Conservation (phyloP, 1,140 invertebrate species). For the Drusus annulatus region DNA sequence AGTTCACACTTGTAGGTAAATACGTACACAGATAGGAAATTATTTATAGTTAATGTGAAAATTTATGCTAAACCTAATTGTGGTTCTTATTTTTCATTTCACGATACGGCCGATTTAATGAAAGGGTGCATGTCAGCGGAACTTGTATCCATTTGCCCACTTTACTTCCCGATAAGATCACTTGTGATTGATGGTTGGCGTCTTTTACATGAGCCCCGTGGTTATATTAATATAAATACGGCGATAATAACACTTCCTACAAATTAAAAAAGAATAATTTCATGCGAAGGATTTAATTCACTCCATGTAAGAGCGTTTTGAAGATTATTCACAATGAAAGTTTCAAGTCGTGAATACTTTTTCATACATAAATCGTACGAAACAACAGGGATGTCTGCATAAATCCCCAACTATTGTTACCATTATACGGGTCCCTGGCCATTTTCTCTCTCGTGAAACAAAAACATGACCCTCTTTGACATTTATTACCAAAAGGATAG, state of each 20-base stretch:
- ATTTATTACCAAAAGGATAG: constrained; percentile 27
- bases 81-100: neutral
- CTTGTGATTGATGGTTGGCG: constrained; percentile 18
- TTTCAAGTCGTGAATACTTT: constrained; percentile 28
- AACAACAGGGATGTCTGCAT: constrained; percentile 25
- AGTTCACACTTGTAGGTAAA: too few relatives aligned
- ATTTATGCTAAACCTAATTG: neutral
- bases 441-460: constrained; percentile 26
- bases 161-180: constrained; percentile 11
- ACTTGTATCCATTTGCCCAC: constrained; percentile 13
- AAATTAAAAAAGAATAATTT: neutral
- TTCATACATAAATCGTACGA: constrained; percentile 24
- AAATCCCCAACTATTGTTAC: constrained; percentile 30
- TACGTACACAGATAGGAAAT: too few relatives aligned
- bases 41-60: too few relatives aligned
- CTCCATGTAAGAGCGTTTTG: too few relatives aligned
- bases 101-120: neutral
- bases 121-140: neutral
- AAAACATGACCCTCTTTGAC: constrained; percentile 28
- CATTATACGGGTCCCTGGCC: constrained; percentile 24
- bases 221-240: neutral
- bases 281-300: neutral
- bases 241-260: neutral
- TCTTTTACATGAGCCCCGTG: neutral
- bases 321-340: constrained; percentile 15